phyloP scores from a whole-genome alignment of 2,113 vertebrate species.

The Paratilapia polleni region DNA sequence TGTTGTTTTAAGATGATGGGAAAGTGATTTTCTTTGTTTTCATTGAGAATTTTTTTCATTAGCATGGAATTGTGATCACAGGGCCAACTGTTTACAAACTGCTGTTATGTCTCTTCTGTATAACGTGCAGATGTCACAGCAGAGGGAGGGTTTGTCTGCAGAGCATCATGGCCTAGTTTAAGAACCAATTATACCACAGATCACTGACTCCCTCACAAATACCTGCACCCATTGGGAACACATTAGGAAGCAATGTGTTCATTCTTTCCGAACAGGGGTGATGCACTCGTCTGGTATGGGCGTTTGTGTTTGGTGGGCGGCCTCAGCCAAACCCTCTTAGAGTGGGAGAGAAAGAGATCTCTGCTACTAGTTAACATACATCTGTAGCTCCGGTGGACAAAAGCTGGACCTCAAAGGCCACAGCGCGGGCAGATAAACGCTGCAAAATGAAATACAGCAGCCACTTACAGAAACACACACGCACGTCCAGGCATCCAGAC shows the following conservation, averaged over 20 bases:
- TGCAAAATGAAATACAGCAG: constrained; percentile 75
- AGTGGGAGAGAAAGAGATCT: constrained; percentile 36
- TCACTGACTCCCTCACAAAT: constrained; percentile 64
- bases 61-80: constrained; percentile 5
- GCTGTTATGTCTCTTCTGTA: constrained; percentile 30
- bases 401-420: constrained; percentile 58
- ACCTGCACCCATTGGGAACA: constrained; percentile 78
- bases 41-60: background rate
- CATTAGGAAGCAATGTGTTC: constrained; percentile 78
- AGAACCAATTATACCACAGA: constrained; percentile 39
- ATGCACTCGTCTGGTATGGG: constrained; percentile 79
- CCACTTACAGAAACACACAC: constrained; percentile 49
- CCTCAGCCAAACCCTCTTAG: constrained; percentile 46
- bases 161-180: constrained; percentile 44
- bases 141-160: background rate
- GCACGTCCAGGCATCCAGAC: constrained; percentile 38
- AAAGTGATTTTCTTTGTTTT: constrained; percentile 45
- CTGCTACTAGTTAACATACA: constrained; percentile 77
- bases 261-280: constrained; percentile 77
- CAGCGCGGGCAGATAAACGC: constrained; percentile 51
- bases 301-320: constrained; percentile 62
- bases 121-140: constrained; percentile 42
- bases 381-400: constrained; percentile 62
- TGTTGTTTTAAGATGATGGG: constrained; percentile 11
- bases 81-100: constrained; percentile 41